Conservation (phyloP, 2,888 invertebrate genomes). For the Hirtodrosophila histrioides region DNA sequence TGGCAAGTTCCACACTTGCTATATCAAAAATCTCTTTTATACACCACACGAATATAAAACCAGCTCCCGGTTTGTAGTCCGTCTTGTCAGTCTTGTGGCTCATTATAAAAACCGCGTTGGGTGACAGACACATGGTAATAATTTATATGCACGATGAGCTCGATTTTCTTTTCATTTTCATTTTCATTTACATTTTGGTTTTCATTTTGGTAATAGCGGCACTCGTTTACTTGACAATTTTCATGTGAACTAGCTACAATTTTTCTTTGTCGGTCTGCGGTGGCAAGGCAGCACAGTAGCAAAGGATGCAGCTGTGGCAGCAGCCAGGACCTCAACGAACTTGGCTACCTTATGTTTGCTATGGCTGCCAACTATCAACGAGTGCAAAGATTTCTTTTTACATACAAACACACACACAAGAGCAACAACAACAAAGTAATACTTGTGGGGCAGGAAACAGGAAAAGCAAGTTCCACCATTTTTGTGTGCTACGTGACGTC, state of each 20-base stretch:
- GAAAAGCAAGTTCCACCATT: constrained; percentile 73
- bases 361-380: constrained; percentile 61
- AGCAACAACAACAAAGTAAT: constrained; percentile 50
- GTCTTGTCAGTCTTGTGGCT: constrained; percentile 28
- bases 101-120: constrained; percentile 41
- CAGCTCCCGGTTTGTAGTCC: constrained; percentile 22
- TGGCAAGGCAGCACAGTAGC: constrained; percentile 10
- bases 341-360: constrained; percentile 39
- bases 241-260: constrained; percentile 72
- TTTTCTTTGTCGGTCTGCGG: constrained; percentile 67
- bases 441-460: constrained; percentile 72
- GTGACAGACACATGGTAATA: constrained; percentile 48
- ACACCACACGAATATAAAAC: constrained; percentile 60
- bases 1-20: neutral
- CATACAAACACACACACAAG: constrained; percentile 43
- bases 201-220: constrained; percentile 73
- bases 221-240: constrained; percentile 71
- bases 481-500: constrained; percentile 74
- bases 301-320: constrained; percentile 14
- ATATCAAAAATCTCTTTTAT: constrained; percentile 18
- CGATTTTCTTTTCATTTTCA: constrained; percentile 59
- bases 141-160: constrained; percentile 64
- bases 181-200: too few relatives aligned
- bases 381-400: constrained; percentile 67
- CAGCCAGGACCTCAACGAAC: constrained; percentile 48